Evolutionary conservation across 2,797 vertebrate genomes (phyloP).

Genomic region (Pteronotus mesoamericanus): DNA sequence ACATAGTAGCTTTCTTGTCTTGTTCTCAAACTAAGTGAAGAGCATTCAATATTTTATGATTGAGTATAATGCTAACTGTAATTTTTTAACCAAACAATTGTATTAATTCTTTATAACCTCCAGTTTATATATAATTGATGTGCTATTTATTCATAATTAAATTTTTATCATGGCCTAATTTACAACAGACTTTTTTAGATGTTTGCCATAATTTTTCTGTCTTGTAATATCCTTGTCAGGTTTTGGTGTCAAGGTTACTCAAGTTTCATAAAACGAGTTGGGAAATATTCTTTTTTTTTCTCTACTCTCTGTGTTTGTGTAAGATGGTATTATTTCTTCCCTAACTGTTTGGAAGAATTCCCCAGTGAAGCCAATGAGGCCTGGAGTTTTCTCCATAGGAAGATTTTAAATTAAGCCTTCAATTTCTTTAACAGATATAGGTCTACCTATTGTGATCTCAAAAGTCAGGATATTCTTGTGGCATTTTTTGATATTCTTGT

Average conservation of each 20-base stretch:
- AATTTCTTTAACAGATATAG: not conserved
- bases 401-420: not conserved
- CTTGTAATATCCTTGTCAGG: not conserved
- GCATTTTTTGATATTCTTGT: not conserved
- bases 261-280: not conserved
- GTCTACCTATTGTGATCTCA: not conserved
- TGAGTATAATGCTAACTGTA: not conserved
- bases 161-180: not conserved
- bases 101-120: not conserved
- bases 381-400: not conserved
- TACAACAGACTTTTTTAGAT: not conserved
- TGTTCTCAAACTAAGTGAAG: not conserved
- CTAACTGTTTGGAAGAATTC: conserved; percentile 17
- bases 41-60: not conserved
- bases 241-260: not conserved
- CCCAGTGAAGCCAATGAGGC: not conserved
- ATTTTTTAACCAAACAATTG: not conserved
- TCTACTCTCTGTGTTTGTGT: not conserved
- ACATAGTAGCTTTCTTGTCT: not conserved
- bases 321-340: conserved; percentile 11
- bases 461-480: not conserved
- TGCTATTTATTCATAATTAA: not conserved
- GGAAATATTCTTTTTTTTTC: not conserved
- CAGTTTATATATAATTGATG: not conserved
- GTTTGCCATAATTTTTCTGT: not conserved